Conservation (phyloP, 2,888 invertebrate species). For the Caenorhabditis becei region DNA sequence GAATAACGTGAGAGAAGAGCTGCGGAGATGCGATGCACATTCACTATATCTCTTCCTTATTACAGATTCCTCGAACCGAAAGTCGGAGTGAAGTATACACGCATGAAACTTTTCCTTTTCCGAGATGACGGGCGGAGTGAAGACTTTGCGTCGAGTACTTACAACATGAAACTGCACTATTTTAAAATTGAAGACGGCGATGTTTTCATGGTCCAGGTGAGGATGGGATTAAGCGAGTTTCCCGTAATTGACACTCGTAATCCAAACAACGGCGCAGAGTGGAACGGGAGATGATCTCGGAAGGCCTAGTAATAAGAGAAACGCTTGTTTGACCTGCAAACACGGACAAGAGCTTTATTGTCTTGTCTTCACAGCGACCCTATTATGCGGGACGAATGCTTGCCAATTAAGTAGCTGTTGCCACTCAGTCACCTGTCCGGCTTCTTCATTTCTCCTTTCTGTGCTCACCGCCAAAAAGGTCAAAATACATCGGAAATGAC, state of each 20-base stretch:
- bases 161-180: conserved; percentile 73
- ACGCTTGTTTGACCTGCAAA: conserved; percentile 53
- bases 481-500: conserved; percentile 22
- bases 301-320: conserved; percentile 50
- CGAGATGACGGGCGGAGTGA: conserved; percentile 68
- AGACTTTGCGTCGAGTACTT: conserved; percentile 55
- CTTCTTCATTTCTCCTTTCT: conserved; percentile 20
- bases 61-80: conserved; percentile 78
- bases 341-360: conserved; percentile 32
- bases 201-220: conserved; percentile 76
- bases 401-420: conserved; percentile 53
- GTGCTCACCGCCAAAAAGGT: conserved; percentile 13
- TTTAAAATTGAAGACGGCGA: conserved; percentile 81
- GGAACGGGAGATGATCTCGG: conserved; percentile 41
- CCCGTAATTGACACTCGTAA: conserved; percentile 44
- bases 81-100: conserved; percentile 66
- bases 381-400: conserved; percentile 32
- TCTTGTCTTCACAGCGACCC: conserved; percentile 12
- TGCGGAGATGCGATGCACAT: background rate
- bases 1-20: conserved; percentile 37
- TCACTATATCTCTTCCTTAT: conserved; percentile 27
- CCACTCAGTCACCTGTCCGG: conserved; percentile 39
- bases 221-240: conserved; percentile 1
- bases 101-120: conserved; percentile 69
- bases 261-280: conserved; percentile 28